Conservation (phyloP, 2,113 vertebrate genomes). For the Rhegmatorhina hoffmannsi region DNA sequence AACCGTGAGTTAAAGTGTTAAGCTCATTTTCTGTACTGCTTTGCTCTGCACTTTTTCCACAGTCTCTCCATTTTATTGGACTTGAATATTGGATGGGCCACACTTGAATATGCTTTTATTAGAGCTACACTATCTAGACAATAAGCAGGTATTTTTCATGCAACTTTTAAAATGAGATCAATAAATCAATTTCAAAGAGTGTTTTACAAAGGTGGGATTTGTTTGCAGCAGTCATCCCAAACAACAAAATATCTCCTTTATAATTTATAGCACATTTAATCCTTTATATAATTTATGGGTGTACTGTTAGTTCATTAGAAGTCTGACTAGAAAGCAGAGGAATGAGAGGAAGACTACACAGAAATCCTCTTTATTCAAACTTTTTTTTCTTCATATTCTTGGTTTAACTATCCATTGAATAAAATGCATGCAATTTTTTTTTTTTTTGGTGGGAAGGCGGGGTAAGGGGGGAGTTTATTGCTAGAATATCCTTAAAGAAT, state of each 20-base stretch:
- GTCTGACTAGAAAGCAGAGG: background rate
- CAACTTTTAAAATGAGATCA: slow-evolving; percentile 1
- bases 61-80: background rate
- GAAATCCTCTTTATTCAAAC: background rate
- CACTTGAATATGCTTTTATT: background rate
- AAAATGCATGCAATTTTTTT: background rate
- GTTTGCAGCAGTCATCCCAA: slow-evolving; percentile 2
- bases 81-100: background rate
- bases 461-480: background rate
- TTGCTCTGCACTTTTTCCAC: background rate
- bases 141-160: slow-evolving; percentile 5
- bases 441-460: no score
- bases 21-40: background rate
- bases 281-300: background rate
- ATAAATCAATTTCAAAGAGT: slow-evolving; percentile 25
- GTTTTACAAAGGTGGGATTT: slow-evolving; percentile 15
- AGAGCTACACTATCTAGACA: background rate
- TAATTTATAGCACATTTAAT: background rate
- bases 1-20: background rate
- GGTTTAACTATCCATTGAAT: background rate
- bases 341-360: background rate
- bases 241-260: background rate
- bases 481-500: background rate
- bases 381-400: background rate
- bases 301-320: background rate